These are phyloP conservation scores for Bugula neritina DNA, from an alignment of 2,888 invertebrate genomes.

Conservation along the genomic window DNA sequence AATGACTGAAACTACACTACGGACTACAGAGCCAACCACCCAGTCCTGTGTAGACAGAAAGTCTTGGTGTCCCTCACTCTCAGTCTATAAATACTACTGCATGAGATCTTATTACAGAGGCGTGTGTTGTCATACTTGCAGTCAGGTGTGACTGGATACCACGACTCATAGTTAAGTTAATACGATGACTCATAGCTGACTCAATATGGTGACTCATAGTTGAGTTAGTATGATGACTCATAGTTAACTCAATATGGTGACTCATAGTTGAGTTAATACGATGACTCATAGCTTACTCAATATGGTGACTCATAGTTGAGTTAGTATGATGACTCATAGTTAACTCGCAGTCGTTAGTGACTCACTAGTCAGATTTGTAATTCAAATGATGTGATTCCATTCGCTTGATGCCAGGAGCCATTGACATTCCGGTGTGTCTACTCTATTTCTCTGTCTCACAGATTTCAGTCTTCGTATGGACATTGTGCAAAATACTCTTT, in stretches of 20 bases:
- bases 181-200: constrained; percentile 32
- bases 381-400: neutral
- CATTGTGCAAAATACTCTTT: neutral
- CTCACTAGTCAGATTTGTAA: neutral
- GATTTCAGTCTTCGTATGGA: too few relatives aligned
- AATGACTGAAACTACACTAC: neutral
- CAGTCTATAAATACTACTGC: constrained; percentile 39
- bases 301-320: neutral
- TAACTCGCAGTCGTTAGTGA: neutral
- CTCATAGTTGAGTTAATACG: constrained; percentile 30
- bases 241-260: neutral
- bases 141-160: constrained; percentile 1
- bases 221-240: constrained; percentile 33
- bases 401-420: neutral
- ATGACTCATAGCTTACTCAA: constrained; percentile 29
- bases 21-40: neutral
- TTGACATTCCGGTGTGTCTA: neutral
- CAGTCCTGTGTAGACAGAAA: constrained; percentile 36
- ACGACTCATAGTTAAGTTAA: neutral
- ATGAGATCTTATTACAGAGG: constrained; percentile 38
- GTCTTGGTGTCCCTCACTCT: constrained; percentile 36
- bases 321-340: too few relatives aligned
- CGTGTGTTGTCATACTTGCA: constrained; percentile 38
- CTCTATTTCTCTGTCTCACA: too few relatives aligned
- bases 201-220: neutral